Conservation (phyloP, 2,888 invertebrate species). For the Melanotus villosus region DNA sequence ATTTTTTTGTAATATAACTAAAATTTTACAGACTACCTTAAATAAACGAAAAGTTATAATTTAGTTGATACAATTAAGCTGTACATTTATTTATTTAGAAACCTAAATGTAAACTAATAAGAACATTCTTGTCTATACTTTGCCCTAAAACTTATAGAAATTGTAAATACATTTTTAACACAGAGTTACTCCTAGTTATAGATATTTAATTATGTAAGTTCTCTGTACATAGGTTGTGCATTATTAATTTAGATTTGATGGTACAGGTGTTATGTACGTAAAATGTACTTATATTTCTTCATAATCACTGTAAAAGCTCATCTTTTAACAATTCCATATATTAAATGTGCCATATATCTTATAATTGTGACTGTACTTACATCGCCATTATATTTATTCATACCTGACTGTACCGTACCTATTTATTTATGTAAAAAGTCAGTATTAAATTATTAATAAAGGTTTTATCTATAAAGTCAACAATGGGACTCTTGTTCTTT, state of each 20-base stretch:
- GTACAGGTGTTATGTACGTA: constrained; percentile 41
- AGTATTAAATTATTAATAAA: constrained; percentile 56
- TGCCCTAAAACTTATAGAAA: constrained; percentile 55
- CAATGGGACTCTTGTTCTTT: too few species aligned
- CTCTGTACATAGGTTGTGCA: constrained; percentile 44
- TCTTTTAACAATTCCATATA: constrained; percentile 45
- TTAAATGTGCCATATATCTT: constrained; percentile 44
- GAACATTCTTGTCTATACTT: constrained; percentile 9
- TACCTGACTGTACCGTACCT: constrained; percentile 42
- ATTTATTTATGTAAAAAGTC: constrained; percentile 52
- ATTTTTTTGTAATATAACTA: constrained; percentile 20
- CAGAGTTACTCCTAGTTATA: constrained; percentile 32
- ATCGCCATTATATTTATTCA: constrained; percentile 42
- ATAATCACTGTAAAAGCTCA: constrained; percentile 42
- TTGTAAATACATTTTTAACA: constrained; percentile 59
- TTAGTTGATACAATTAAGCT: not conserved
- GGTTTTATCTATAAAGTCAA: constrained; percentile 46
- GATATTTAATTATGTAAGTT: constrained; percentile 39
- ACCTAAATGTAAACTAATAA: not conserved
- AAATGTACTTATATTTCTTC: constrained; percentile 43
- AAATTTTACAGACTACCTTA: not conserved
- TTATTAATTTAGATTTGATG: constrained; percentile 40
- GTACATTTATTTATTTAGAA: constrained; percentile 38
- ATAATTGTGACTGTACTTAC: constrained; percentile 42
- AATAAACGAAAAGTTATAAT: not conserved